Evolutionary conservation across 30 jellyfish, hydroid and myxozoan genomes (phyloP), one percentile per base, ranked within the genome.

Genomic region (Cassiopea xamachana): DNA sequence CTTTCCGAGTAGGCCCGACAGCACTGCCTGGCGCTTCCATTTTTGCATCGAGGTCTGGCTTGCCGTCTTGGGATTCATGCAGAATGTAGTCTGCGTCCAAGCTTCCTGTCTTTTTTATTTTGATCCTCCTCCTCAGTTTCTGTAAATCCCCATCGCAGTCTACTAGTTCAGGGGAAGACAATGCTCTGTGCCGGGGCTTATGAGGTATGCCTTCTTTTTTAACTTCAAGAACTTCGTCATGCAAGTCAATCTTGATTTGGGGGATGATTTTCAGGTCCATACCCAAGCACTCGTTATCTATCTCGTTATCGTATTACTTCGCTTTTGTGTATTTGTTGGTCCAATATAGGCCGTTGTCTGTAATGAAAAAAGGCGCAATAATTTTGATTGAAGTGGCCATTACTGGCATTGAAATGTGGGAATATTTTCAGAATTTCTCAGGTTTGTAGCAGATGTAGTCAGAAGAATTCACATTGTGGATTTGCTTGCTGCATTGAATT

Each of bases 191-290:
- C 27, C 74, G 19, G 15, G 19, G 8, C 15, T 64, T 64, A 7
- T 16, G 74, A 51, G 15, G 1, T 15, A 2, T 55, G 15, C 27
- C 80, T 6, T 71, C 55, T 7, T 16, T 71, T 4, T 8, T 0
- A 2, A 2, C 80, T 2, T 71, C 80, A 18, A 14, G 17, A 55
- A 18, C 80, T 44, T 60, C 64, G 6, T 72, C 93, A 74, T 48
- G 79, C 13, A 76, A 61, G 10, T 85, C 88, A 73, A 85, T 85
- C 67, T 74, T 85, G 44, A 85, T 85, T 15, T 12, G 17, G 16
- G 93, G 93, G 17, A 85, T 27, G 39, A 27, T 46, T 69, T 85
- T 74, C 82, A 74, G 44, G 82, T 55, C 81, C 90, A 82, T 82
- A 49, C 4, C 39, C 80, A 71, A 43, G 51, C 80, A 71, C 3